A percentile compares a stretch with the other conserved stretches of the same genome.
These are phyloP conservation scores for Eublepharis macularius DNA, from an alignment of 2,113 vertebrate species.

Conservation along the genomic window DNA sequence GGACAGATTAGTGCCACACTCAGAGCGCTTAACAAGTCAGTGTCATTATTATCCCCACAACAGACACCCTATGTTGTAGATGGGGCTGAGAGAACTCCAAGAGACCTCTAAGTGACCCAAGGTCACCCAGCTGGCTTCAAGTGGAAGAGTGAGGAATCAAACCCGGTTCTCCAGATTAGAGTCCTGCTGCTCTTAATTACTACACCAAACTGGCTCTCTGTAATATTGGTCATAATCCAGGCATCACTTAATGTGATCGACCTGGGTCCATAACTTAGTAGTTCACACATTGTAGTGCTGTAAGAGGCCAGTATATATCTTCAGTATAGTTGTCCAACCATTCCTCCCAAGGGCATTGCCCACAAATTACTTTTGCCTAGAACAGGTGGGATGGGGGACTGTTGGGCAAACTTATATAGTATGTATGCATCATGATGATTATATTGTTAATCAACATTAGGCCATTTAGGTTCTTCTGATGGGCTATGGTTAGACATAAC, in stretches of 20 bases:
- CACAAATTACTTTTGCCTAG: not conserved
- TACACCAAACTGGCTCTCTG: no score
- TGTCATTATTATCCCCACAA: no score
- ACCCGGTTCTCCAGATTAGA: no score
- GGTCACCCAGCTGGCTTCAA: no score
- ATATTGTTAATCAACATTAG: conserved; percentile 9
- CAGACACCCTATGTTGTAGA: no score
- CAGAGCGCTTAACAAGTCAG: no score
- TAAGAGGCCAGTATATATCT: not conserved
- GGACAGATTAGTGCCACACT: no score
- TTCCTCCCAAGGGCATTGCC: not conserved
- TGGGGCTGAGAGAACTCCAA: no score
- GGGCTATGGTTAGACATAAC: not conserved
- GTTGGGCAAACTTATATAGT: no score
- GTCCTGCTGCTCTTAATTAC: no score
- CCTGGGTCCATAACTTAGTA: not conserved
- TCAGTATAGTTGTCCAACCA: not conserved
- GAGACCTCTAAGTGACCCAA: no score
- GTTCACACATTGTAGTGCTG: not conserved
- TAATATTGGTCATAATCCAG: conserved; percentile 1
- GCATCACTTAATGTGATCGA: not conserved
- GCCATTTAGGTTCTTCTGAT: not conserved
- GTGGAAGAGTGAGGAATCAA: no score
- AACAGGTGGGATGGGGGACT: not conserved
- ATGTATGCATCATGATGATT: not conserved